phyloP scores from a whole-genome alignment of 2,797 vertebrate species.

The Hybognathus amarus region DNA sequence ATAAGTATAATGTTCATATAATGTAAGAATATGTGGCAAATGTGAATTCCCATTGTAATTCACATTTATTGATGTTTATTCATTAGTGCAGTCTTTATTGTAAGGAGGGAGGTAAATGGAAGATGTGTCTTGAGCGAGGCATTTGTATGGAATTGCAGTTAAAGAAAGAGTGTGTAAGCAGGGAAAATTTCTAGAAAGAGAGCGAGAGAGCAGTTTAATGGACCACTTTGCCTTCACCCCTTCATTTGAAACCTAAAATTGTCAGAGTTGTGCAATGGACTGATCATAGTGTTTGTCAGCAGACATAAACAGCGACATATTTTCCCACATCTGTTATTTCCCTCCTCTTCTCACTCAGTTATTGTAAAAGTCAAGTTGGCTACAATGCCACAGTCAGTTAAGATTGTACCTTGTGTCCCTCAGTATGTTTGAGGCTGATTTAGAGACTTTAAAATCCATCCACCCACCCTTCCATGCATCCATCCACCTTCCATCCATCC shows the following conservation, averaged over 20 bases:
- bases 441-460: background rate
- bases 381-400: slow-evolving; percentile 20
- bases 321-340: slow-evolving; percentile 46
- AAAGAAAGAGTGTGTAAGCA: background rate
- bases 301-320: slow-evolving; percentile 8
- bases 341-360: slow-evolving; percentile 22
- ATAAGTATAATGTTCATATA: background rate
- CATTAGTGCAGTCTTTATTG: background rate
- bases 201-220: slow-evolving; percentile 10
- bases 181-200: background rate
- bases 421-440: background rate
- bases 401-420: background rate
- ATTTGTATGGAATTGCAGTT: background rate
- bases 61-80: too few species aligned
- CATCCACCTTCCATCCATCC: background rate
- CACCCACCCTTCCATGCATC: background rate
- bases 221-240: slow-evolving; percentile 24
- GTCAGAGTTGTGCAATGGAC: slow-evolving; percentile 8
- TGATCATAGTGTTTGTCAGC: slow-evolving; percentile 41
- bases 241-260: slow-evolving; percentile 17
- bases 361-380: slow-evolving; percentile 28
- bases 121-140: too few species aligned
- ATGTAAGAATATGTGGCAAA: background rate
- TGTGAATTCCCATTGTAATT: background rate
- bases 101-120: background rate